A percentile compares a stretch with the other conserved stretches of the same genome.
Conservation (phyloP, 2,888 invertebrate species). For the Lapara coniferarum region DNA sequence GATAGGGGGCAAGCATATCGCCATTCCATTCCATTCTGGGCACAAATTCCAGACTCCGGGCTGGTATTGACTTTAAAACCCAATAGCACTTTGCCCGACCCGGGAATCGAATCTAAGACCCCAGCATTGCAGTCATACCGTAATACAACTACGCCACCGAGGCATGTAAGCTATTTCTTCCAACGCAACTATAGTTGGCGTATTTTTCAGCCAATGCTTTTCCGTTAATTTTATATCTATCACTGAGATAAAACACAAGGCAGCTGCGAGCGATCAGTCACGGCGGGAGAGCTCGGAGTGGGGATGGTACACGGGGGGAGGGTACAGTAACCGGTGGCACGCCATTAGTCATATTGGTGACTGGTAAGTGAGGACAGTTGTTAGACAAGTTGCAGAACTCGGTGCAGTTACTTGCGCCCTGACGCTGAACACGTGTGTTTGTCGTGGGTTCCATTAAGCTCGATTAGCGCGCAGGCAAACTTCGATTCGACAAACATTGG, state of each 20-base stretch:
- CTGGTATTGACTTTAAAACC: too few species aligned
- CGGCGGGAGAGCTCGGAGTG: neutral
- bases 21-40: too few species aligned
- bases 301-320: neutral
- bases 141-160: too few species aligned
- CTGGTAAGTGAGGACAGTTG: constrained; percentile 5
- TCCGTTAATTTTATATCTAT: neutral
- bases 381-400: neutral
- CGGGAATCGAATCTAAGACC: too few species aligned
- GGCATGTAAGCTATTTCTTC: neutral
- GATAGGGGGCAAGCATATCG: too few species aligned
- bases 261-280: constrained; percentile 19
- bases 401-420: neutral
- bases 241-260: neutral
- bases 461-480: too few species aligned
- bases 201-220: neutral
- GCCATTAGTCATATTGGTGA: constrained; percentile 16
- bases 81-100: too few species aligned
- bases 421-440: neutral
- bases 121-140: too few species aligned
- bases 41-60: too few species aligned
- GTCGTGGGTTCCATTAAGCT: neutral
- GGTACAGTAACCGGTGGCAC: neutral
- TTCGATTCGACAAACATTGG: too few species aligned
- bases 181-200: neutral